Evolutionary conservation across 1,140 invertebrate genomes (phyloP), one percentile per base, ranked within the genome.

Genomic region (Whitmania pigra): DNA sequence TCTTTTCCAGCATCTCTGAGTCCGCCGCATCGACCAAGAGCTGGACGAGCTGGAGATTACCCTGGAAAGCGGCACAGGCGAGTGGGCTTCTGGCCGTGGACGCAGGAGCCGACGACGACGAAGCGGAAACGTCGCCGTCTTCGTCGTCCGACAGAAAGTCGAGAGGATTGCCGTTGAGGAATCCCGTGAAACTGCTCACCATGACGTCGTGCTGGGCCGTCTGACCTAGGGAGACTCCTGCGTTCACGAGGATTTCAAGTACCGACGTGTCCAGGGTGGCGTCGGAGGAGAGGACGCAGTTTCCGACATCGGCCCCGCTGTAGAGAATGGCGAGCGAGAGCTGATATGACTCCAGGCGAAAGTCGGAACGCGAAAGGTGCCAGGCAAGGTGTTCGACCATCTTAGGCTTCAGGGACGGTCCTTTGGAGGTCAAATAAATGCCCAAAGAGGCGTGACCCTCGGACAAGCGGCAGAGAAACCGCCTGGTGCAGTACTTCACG

Each of bases 401-500:
- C 29, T 77, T 82, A 3, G 86, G 77, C 49, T 82, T 83, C 7
- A 89, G 79, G 27, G 83, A 78, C 18, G 79, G 69, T 1, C 85
- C 87, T 49, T 83, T 83, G 0, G 88, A 79, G 3, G 90, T 88
- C 75, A 91, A 90, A 78, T 90, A 87, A 86, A 93, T 88, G 11
- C 91, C 90, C 40, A 95, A 85, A 84, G 93, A 90, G 4, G 89
- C 89, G 79, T 96, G 93, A 0, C 93, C 93, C 77, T 92, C 90
- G 54, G 86, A 85, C 0, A 90, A 88, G 73, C 89, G 88, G 79
- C 93, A 95, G 55, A 96, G 83, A 81, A 93, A 97, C 76, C 93
- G 91, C 75, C 92, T 90, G 83, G 93, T 96, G 79, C 93, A 95
- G 77, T 96, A 92, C 82, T 97, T 97, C 0, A 96, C 93, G 82